These are phyloP conservation scores for Spinus pinus DNA, from an alignment of 2,797 vertebrate species.

Conservation along the genomic window DNA sequence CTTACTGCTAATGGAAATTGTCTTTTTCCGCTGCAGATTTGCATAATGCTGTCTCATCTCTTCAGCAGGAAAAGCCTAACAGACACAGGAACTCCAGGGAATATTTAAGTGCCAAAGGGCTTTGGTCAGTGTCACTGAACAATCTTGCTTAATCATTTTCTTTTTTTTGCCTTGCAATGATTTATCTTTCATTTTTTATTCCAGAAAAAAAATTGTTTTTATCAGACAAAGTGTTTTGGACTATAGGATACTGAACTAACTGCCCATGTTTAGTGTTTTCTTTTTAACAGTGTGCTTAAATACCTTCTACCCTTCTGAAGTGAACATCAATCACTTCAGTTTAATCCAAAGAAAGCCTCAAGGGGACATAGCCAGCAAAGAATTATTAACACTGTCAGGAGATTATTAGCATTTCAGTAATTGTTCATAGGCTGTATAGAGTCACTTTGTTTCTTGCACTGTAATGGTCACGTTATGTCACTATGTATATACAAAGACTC, in stretches of 20 bases:
- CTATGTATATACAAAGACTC: not conserved
- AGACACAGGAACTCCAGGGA: not conserved
- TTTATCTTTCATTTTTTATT: not conserved
- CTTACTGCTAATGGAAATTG: not conserved
- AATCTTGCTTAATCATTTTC: not conserved
- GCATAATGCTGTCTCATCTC: not conserved
- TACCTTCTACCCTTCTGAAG: not conserved
- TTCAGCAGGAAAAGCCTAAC: not conserved
- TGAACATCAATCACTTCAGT: not conserved
- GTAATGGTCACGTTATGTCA: rapidly evolving
- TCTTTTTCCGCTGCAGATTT: not conserved
- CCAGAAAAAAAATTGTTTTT: not conserved
- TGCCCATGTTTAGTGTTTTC: not conserved
- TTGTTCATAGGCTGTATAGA: not conserved
- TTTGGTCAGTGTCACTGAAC: not conserved
- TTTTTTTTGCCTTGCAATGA: not conserved
- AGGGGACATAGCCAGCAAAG: not conserved
- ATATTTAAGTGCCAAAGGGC: not conserved
- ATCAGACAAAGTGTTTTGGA: not conserved
- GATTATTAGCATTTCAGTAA: not conserved
- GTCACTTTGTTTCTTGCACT: not conserved
- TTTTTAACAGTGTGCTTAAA: not conserved
- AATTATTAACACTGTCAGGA: not conserved
- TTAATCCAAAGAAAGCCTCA: not conserved
- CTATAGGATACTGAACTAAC: not conserved